Conservation (phyloP, 1,140 invertebrate genomes). For the Apis cerana region DNA sequence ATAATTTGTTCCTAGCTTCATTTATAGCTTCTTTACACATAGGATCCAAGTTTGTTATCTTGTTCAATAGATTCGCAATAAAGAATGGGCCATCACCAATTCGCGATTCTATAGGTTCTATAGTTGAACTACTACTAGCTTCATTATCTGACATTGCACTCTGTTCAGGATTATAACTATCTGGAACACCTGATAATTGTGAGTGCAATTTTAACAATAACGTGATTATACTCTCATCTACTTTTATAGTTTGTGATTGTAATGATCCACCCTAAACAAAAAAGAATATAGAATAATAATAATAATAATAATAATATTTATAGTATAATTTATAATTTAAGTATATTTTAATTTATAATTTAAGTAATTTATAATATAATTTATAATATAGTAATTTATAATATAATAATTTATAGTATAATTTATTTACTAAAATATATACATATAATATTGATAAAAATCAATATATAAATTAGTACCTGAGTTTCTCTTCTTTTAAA, state of each 20-base stretch:
- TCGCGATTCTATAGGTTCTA: constrained; percentile 76
- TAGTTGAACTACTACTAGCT: constrained; percentile 57
- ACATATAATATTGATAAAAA: neutral
- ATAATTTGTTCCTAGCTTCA: constrained; percentile 86
- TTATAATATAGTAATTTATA: too few species aligned
- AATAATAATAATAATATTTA: neutral
- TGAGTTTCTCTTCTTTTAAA: constrained; percentile 70
- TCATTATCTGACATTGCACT: constrained; percentile 79
- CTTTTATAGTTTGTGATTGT: constrained; percentile 77
- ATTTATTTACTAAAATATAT: neutral
- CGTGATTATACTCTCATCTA: constrained; percentile 96
- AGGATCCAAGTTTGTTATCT: constrained; percentile 87
- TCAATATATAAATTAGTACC: constrained; percentile 57
- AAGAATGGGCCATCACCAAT: constrained; percentile 95
- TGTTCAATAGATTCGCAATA: constrained; percentile 88
- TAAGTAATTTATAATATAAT: too few species aligned
- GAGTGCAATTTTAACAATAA: constrained; percentile 96
- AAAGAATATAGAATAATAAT: neutral
- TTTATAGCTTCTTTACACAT: constrained; percentile 86
- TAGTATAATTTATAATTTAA: neutral
- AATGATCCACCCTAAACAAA: constrained; percentile 27
- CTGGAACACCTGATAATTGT: constrained; percentile 90
- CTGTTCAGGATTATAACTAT: constrained; percentile 87
- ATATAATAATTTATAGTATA: neutral
- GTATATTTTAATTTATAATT: too few species aligned